phyloP scores from a whole-genome alignment of 2,113 vertebrate species.

The Sceloporus undulatus region DNA sequence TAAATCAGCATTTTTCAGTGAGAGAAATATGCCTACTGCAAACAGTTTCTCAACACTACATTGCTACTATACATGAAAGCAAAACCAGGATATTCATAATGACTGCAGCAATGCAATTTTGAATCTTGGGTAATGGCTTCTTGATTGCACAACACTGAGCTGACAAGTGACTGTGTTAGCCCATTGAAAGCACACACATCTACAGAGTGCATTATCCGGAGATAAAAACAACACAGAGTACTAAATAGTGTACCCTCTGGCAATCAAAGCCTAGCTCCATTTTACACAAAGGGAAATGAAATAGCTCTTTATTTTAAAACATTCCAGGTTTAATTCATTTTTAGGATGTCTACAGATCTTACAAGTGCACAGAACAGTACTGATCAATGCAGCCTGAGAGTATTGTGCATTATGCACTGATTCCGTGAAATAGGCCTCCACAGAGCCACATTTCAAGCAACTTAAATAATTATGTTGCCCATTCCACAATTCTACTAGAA shows the following conservation, averaged over 20 bases:
- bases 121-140: background rate
- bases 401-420: slow-evolving; percentile 6
- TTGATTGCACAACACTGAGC: background rate
- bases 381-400: background rate
- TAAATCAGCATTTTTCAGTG: rapidly evolving
- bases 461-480: slow-evolving; percentile 15
- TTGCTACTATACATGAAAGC: rapidly evolving
- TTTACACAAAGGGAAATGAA: background rate
- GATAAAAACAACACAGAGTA: background rate
- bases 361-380: slow-evolving; percentile 7
- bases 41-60: background rate
- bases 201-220: background rate
- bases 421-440: slow-evolving; percentile 39
- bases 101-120: rapidly evolving
- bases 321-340: slow-evolving; percentile 29
- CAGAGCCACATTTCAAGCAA: slow-evolving; percentile 8
- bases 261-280: background rate
- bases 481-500: background rate
- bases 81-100: background rate
- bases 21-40: background rate
- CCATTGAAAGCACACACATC: background rate
- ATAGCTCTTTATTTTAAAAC: background rate
- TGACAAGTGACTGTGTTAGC: rapidly evolving
- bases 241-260: background rate
- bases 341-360: slow-evolving; percentile 23